phyloP scores from a whole-genome alignment of 2,888 invertebrate species.

The Bombyx huttoni region DNA sequence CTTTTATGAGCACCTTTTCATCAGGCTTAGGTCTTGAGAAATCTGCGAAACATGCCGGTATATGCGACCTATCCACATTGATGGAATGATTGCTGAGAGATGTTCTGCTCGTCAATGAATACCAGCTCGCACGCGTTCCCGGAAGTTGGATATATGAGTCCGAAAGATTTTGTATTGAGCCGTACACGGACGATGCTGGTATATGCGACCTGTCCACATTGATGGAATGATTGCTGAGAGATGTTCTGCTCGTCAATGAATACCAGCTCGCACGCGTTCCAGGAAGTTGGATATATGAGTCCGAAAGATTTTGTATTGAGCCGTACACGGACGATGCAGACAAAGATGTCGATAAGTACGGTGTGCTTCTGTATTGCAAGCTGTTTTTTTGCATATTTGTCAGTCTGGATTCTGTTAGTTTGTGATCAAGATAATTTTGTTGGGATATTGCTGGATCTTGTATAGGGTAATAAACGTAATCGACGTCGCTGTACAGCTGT shows the following conservation, averaged over 20 bases:
- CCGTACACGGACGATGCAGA: slow-evolving; percentile 81
- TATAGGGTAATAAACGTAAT: slow-evolving; percentile 91
- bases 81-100: slow-evolving; percentile 76
- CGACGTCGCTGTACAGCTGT: slow-evolving; percentile 91
- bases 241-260: slow-evolving; percentile 70
- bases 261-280: slow-evolving; percentile 75
- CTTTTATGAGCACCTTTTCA: slow-evolving; percentile 87
- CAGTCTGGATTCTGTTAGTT: slow-evolving; percentile 80
- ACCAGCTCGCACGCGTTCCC: slow-evolving; percentile 73
- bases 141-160: slow-evolving; percentile 82
- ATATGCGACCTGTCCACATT: slow-evolving; percentile 79
- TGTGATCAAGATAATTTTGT: slow-evolving; percentile 92
- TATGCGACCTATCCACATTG: slow-evolving; percentile 77
- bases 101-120: slow-evolving; percentile 71
- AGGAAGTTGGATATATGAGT: slow-evolving; percentile 80
- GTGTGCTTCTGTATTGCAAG: slow-evolving; percentile 86
- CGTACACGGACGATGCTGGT: slow-evolving; percentile 77
- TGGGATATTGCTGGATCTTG: slow-evolving; percentile 92
- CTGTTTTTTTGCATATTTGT: slow-evolving; percentile 78
- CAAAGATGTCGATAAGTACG: slow-evolving; percentile 79
- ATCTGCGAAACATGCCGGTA: slow-evolving; percentile 70
- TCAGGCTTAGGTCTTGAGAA: slow-evolving; percentile 80
- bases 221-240: slow-evolving; percentile 75
- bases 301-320: slow-evolving; percentile 85
- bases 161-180: slow-evolving; percentile 85